phyloP scores from a whole-genome alignment of 2,888 invertebrate genomes.

The Mythimna impura region DNA sequence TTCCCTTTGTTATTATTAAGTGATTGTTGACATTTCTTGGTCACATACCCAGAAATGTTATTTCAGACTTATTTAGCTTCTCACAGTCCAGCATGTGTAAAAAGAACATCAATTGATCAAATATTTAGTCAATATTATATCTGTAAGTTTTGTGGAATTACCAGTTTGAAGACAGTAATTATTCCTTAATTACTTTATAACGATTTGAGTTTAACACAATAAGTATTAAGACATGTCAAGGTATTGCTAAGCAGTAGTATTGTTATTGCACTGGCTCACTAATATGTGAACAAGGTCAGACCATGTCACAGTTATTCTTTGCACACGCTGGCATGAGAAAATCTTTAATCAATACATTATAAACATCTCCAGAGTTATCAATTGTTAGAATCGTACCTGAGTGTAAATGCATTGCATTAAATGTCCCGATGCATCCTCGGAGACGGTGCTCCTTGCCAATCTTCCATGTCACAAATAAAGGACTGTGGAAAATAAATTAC shows the following conservation, averaged over 20 bases:
- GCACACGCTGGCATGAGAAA: constrained; percentile 8
- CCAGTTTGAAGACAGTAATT: background rate
- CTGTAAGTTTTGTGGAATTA: background rate
- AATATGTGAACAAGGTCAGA: constrained; percentile 45
- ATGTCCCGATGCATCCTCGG: constrained; percentile 99
- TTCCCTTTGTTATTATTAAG: constrained; percentile 26
- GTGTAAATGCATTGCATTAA: constrained; percentile 98
- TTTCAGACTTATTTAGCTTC: constrained; percentile 10
- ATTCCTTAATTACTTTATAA: constrained; percentile 20
- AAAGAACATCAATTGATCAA: background rate
- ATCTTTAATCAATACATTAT: constrained; percentile 20
- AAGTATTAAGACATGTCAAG: constrained; percentile 13
- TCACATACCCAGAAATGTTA: constrained; percentile 4
- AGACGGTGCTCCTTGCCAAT: constrained; percentile 98
- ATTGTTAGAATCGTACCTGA: constrained; percentile 89
- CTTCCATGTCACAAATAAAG: constrained; percentile 99
- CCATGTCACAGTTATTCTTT: constrained; percentile 14
- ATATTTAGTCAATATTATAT: constrained; percentile 1
- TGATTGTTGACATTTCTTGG: constrained; percentile 13
- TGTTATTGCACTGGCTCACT: constrained; percentile 21
- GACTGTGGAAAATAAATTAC: constrained; percentile 91
- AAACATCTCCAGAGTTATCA: constrained; percentile 8
- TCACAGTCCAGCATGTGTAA: background rate
- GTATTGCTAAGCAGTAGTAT: constrained; percentile 19
- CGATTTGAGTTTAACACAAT: constrained; percentile 10